Evolutionary conservation across 2,113 vertebrate genomes (phyloP).

Genomic region (Myocastor coypus): DNA sequence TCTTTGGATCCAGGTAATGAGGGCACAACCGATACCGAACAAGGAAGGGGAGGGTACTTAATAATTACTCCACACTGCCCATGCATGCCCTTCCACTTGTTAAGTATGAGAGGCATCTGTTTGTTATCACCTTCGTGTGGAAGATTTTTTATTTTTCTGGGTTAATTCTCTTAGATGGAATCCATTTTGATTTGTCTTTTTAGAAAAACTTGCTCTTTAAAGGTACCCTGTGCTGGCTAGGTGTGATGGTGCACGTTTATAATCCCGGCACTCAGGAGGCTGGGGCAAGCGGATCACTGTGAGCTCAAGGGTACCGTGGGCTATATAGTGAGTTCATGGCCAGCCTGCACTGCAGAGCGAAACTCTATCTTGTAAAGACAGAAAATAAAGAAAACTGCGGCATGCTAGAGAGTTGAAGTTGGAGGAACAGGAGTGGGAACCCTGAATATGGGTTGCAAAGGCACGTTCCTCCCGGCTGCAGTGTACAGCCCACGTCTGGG

Average conservation of each 20-base stretch:
- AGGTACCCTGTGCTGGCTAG: background rate
- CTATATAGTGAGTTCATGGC: background rate
- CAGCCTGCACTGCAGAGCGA: background rate
- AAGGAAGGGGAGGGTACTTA: slow-evolving; percentile 85
- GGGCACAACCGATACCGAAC: slow-evolving; percentile 87
- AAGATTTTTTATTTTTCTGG: slow-evolving; percentile 76
- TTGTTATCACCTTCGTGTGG: slow-evolving; percentile 76
- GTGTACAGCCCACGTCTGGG: rapidly evolving
- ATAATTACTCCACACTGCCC: slow-evolving; percentile 85
- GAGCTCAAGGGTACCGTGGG: background rate
- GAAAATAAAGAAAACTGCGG: background rate
- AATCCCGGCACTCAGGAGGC: background rate
- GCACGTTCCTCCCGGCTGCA: background rate
- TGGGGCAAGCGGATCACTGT: background rate
- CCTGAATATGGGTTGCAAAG: background rate
- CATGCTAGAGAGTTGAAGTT: rapidly evolving
- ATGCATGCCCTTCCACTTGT: slow-evolving; percentile 85
- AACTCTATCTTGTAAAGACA: background rate
- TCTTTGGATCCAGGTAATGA: slow-evolving; percentile 86
- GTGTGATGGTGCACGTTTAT: background rate
- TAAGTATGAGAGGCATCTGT: slow-evolving; percentile 82
- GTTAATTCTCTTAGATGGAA: slow-evolving; percentile 79
- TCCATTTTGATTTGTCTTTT: slow-evolving; percentile 54
- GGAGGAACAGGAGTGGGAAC: background rate
- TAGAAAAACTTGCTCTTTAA: slow-evolving; percentile 15